Evolutionary conservation across 2,888 invertebrate genomes (phyloP), one percentile per base, ranked within the genome.

Genomic region (Plebejus melissa): DNA sequence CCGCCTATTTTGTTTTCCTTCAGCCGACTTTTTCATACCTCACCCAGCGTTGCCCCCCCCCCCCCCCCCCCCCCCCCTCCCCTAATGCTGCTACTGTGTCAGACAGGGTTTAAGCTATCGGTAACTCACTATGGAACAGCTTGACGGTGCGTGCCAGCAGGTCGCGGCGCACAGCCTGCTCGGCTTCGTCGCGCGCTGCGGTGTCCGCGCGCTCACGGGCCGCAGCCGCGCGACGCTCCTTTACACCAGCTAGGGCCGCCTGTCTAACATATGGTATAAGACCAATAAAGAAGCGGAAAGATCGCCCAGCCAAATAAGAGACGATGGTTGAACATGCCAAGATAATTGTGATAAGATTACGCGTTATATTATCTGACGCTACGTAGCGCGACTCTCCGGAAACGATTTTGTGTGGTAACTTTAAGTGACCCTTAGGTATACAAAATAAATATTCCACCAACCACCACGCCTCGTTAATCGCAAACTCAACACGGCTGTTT

Each of bases 171-270:
- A 90, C 79, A 0, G 90, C 90, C 46, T 91, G 90, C 50, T 93
- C 90, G 0, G 78, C 82, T 4, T 84, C 82, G 50, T 94, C 93
- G 11, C 82, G 87, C 0, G 84, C 87, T 85, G 90, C 86, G 38
- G 86, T 78, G 46, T 89, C 90, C 0, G 86, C 87, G 32, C 89
- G 79, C 75, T 86, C 89, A 22, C 82, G 81, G 41, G 89, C 89
- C 76, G 84, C 83, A 4, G 81, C 80, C 13, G 83, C 79, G 28
- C 88, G 83, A 76, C 90, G 89, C 82, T 90, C 90, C 81, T 90
- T 91, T 0, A 90, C 91, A 13, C 90, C 90, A 28, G 90, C 91
- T 78, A 93, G 80, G 74, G 87, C 87, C 13, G 88, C 88, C 88
- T 90, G 89, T 76, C 93, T 93, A 80, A 38, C 77, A 74, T 79